These are phyloP conservation scores for Ooceraea biroi DNA, from an alignment of 1,140 invertebrate genomes.

Conservation along the genomic window DNA sequence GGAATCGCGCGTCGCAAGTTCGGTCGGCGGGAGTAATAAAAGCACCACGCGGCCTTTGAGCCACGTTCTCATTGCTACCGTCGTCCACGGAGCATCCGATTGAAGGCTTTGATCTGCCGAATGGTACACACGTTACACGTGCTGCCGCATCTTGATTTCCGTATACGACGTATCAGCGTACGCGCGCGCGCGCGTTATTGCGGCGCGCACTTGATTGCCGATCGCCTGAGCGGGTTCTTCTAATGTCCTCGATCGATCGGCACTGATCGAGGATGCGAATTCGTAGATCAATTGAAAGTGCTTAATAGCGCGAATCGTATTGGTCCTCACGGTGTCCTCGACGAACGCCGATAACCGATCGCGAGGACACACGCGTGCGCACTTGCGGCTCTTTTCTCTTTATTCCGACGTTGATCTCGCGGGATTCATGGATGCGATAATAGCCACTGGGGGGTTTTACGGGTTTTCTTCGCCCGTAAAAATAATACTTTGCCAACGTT, in stretches of 20 bases:
- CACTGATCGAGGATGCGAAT: background rate
- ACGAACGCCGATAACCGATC: no score
- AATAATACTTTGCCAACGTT: no score
- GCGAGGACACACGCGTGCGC: no score
- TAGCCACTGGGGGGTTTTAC: no score
- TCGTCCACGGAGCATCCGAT: constrained; percentile 12
- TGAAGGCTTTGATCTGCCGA: constrained; percentile 36
- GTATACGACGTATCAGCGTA: constrained; percentile 8
- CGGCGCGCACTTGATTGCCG: background rate
- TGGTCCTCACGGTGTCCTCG: background rate
- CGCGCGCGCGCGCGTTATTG: constrained; percentile 41
- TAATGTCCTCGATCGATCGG: no score
- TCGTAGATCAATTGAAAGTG: background rate
- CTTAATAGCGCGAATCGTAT: constrained; percentile 28
- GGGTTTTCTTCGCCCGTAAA: no score
- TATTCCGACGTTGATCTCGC: background rate
- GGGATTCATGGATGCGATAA: background rate
- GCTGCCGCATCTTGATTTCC: constrained; percentile 52
- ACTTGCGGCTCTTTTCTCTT: background rate
- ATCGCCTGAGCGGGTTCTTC: no score
- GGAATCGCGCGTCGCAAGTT: constrained; percentile 7
- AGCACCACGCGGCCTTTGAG: constrained; percentile 41
- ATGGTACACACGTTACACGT: constrained; percentile 15
- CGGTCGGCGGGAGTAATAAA: constrained; percentile 51
- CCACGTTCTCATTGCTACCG: background rate